Evolutionary conservation across 2,797 vertebrate genomes (phyloP).

Genomic region (Chaunax sp.): DNA sequence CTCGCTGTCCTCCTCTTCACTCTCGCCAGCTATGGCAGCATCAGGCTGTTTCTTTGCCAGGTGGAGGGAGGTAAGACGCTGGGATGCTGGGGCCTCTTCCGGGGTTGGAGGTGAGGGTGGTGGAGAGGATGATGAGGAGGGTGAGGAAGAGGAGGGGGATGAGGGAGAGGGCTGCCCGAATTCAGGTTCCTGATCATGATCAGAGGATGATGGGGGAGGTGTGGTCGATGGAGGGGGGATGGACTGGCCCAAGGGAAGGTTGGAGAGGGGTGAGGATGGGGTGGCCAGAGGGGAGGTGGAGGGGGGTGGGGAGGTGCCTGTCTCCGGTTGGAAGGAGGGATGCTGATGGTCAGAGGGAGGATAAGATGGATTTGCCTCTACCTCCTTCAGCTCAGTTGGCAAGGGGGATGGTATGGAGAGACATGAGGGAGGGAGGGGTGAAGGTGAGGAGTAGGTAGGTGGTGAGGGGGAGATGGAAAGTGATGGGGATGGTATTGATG

Average conservation of each 20-base stretch:
- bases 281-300: slow-evolving; percentile 63
- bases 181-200: slow-evolving; percentile 67
- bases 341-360: slow-evolving; percentile 41
- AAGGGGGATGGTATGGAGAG: slow-evolving; percentile 61
- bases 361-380: too few relatives aligned
- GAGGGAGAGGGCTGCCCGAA: slow-evolving; percentile 62
- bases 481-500: slow-evolving; percentile 53
- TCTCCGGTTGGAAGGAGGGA: slow-evolving; percentile 44
- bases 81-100: slow-evolving; percentile 83
- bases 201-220: slow-evolving; percentile 74
- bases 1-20: slow-evolving; percentile 90
- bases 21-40: slow-evolving; percentile 90
- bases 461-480: slow-evolving; percentile 53
- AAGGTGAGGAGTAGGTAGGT: too few relatives aligned
- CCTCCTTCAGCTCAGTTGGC: slow-evolving; percentile 48
- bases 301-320: slow-evolving; percentile 62
- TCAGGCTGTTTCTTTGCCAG: slow-evolving; percentile 91
- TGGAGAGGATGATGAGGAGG: too few relatives aligned
- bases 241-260: slow-evolving; percentile 76
- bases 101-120: slow-evolving; percentile 85
- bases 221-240: slow-evolving; percentile 75
- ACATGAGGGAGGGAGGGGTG: slow-evolving; percentile 57
- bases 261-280: slow-evolving; percentile 65
- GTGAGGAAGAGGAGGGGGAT: slow-evolving; percentile 15
- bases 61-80: slow-evolving; percentile 87